Conservation (phyloP, 1,140 invertebrate genomes). For the Aricia agestis region DNA sequence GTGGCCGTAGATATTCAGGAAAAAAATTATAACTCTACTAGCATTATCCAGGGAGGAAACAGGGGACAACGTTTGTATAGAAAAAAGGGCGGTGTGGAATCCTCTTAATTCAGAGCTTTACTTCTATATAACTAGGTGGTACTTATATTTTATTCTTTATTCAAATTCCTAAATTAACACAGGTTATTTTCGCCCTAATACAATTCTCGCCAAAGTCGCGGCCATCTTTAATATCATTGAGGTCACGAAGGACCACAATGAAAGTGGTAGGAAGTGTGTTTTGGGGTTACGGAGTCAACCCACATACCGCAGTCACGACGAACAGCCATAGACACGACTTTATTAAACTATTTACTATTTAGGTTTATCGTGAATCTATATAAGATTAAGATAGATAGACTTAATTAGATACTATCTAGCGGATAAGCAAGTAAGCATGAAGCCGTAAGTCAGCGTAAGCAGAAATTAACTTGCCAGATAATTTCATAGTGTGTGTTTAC, state of each 20-base stretch:
- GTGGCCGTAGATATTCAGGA: too few relatives aligned
- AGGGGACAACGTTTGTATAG: too few relatives aligned
- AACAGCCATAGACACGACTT: conserved; percentile 17
- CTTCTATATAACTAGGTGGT: too few relatives aligned
- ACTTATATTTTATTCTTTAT: too few relatives aligned
- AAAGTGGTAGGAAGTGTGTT: conserved; percentile 54
- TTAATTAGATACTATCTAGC: background rate
- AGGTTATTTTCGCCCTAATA: too few relatives aligned
- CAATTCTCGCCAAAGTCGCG: background rate
- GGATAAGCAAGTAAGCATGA: background rate
- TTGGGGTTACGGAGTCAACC: conserved; percentile 46
- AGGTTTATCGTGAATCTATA: conserved; percentile 3
- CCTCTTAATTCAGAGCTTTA: too few relatives aligned
- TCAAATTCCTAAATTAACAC: too few relatives aligned
- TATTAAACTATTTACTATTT: background rate
- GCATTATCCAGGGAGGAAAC: too few relatives aligned
- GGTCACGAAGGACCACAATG: conserved; percentile 49
- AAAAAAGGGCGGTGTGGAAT: too few relatives aligned
- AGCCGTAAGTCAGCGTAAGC: background rate
- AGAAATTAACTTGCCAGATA: background rate
- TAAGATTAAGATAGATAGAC: background rate
- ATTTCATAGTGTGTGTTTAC: too few relatives aligned
- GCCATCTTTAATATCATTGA: background rate
- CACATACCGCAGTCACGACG: conserved; percentile 57
- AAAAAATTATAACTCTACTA: too few relatives aligned